These are phyloP conservation scores for Mallateleia sp. DNA, from an alignment of 2,888 invertebrate species.

Conservation along the genomic window DNA sequence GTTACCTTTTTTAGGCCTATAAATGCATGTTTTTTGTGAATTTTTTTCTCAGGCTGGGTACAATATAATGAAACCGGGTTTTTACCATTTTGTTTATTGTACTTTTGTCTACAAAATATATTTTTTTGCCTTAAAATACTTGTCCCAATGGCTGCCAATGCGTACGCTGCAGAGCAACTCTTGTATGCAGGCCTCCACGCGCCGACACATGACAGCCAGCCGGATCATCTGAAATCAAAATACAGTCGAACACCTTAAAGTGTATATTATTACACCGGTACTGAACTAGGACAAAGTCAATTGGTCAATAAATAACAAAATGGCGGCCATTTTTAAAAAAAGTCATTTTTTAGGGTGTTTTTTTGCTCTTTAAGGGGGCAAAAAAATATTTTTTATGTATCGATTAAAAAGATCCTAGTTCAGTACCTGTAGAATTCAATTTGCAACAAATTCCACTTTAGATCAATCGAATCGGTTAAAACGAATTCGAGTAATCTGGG, in stretches of 20 bases:
- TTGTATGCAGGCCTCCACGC: constrained; percentile 2
- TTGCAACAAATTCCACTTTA: neutral
- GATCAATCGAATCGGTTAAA: constrained; percentile 23
- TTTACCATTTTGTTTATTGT: too few species aligned
- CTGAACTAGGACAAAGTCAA: constrained; percentile 20
- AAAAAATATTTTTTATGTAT: constrained; percentile 33
- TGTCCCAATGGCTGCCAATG: neutral
- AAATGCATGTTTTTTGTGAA: too few species aligned
- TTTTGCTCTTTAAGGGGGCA: constrained; percentile 28
- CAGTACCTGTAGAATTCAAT: constrained; percentile 7
- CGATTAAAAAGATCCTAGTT: constrained; percentile 31
- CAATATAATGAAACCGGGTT: too few species aligned
- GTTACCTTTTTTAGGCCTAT: too few species aligned
- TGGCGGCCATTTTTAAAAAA: constrained; percentile 23
- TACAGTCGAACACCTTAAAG: constrained; percentile 14
- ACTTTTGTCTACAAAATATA: too few species aligned
- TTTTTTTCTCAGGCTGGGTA: too few species aligned
- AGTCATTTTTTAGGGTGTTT: neutral
- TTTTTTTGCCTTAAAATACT: neutral
- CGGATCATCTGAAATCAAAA: constrained; percentile 21
- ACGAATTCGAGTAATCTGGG: constrained; percentile 25
- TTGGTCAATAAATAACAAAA: constrained; percentile 27
- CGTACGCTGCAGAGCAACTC: neutral
- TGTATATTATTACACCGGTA: constrained; percentile 2
- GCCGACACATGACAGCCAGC: neutral